phyloP scores from a whole-genome alignment of 1,140 invertebrate species.

The Battus philenor region DNA sequence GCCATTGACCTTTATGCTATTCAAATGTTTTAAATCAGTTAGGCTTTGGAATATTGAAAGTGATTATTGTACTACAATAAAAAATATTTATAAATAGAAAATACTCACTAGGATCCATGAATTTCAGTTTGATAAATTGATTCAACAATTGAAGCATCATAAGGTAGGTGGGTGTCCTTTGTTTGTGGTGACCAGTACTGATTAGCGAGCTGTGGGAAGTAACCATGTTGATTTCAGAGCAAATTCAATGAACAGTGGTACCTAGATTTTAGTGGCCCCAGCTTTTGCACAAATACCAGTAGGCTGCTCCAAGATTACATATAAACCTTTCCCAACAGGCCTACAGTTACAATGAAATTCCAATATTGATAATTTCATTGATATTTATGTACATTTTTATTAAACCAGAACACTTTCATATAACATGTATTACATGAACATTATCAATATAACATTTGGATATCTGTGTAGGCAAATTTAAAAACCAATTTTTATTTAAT shows the following conservation, averaged over 20 bases:
- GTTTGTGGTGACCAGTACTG: constrained; percentile 93
- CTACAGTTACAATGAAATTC: no score
- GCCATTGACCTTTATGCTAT: constrained; percentile 46
- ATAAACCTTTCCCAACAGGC: no score
- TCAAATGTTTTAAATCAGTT: constrained; percentile 57
- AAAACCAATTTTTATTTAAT: no score
- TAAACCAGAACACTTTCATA: no score
- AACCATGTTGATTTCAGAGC: constrained; percentile 54
- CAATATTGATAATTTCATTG: no score
- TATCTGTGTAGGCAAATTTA: no score
- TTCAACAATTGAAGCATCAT: constrained; percentile 85
- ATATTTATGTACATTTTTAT: no score
- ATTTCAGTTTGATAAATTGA: constrained; percentile 90
- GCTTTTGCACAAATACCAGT: constrained; percentile 43
- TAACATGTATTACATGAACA: no score
- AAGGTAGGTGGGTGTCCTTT: constrained; percentile 80
- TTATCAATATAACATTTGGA: no score
- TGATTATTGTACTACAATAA: constrained; percentile 25
- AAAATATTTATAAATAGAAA: constrained; percentile 19
- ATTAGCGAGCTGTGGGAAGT: constrained; percentile 83
- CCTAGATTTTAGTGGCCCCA: constrained; percentile 50
- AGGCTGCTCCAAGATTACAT: constrained; percentile 31
- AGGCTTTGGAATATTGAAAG: constrained; percentile 39
- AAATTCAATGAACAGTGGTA: constrained; percentile 61
- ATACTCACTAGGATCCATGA: constrained; percentile 79